Evolutionary conservation across 2,113 vertebrate genomes (phyloP).

Genomic region (Amphilophus citrinellus): DNA sequence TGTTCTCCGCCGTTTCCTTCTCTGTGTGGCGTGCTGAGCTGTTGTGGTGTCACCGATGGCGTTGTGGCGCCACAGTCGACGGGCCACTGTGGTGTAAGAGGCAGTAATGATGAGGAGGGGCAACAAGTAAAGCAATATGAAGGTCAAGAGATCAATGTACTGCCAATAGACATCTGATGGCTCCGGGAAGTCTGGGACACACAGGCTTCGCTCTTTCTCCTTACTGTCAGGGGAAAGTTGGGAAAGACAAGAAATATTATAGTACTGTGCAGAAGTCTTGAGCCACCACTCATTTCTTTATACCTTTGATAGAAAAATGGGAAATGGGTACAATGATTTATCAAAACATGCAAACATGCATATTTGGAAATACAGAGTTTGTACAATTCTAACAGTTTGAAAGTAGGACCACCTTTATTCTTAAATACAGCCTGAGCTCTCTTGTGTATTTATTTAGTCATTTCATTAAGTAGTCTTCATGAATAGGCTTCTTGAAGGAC

Average conservation of each 20-base stretch:
- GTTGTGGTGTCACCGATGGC: constrained; percentile 90
- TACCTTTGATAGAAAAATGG: not conserved
- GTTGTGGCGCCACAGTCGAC: constrained; percentile 90
- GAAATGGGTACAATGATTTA: not conserved
- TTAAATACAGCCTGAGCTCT: not conserved
- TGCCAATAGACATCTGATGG: constrained; percentile 94
- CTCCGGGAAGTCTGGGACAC: constrained; percentile 92
- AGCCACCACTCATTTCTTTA: not conserved
- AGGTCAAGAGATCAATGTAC: constrained; percentile 92
- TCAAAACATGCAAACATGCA: not conserved
- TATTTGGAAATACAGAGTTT: not conserved
- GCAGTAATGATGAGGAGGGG: constrained; percentile 91
- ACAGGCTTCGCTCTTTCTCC: constrained; percentile 87
- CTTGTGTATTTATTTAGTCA: not conserved
- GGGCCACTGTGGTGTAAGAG: constrained; percentile 89
- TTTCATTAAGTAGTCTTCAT: not conserved
- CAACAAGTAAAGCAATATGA: constrained; percentile 90
- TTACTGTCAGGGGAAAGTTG: constrained; percentile 73
- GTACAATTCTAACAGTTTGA: not conserved
- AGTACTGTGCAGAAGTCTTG: not conserved
- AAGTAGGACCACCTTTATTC: not conserved
- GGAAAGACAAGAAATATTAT: not conserved
- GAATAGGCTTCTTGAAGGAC: not conserved
- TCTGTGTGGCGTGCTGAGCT: constrained; percentile 88
- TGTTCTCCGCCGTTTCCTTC: constrained; percentile 88